phyloP scores from a whole-genome alignment of 1,140 invertebrate species.

The Zophobas morio region DNA sequence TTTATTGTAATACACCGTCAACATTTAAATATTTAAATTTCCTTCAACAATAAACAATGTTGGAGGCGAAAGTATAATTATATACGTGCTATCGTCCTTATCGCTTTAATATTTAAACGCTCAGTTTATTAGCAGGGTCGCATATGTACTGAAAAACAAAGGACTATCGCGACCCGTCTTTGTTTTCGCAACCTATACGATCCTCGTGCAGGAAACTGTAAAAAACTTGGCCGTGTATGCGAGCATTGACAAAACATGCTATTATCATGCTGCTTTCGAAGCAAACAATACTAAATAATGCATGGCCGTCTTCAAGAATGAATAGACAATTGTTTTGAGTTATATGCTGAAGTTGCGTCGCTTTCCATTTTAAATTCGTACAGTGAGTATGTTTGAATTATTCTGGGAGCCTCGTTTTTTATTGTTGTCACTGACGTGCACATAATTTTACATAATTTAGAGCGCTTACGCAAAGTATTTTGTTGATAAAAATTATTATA shows the following conservation, averaged over 20 bases:
- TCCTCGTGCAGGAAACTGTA: constrained; percentile 46
- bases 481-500: constrained; percentile 38
- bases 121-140: constrained; percentile 30
- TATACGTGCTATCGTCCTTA: constrained; percentile 14
- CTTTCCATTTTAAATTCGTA: constrained; percentile 50
- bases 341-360: constrained; percentile 43
- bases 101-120: constrained; percentile 20
- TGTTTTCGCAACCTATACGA: constrained; percentile 37
- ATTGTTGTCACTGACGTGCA: constrained; percentile 32
- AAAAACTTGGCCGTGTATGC: constrained; percentile 48
- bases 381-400: constrained; percentile 34
- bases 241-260: constrained; percentile 48
- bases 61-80: constrained; percentile 28
- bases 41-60: constrained; percentile 34
- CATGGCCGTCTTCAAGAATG: constrained; percentile 49
- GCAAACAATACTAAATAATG: constrained; percentile 51
- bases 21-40: constrained; percentile 29
- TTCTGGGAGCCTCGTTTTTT: constrained; percentile 38
- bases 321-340: constrained; percentile 51
- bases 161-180: constrained; percentile 26
- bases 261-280: constrained; percentile 50
- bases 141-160: constrained; percentile 22
- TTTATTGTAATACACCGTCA: constrained; percentile 19
- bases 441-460: constrained; percentile 41
- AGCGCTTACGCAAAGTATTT: constrained; percentile 36